Percentiles rank a stretch among this genome's conserved stretches.
Conservation (phyloP, 1,140 invertebrate genomes). For the Paralvinella palmiformis region DNA sequence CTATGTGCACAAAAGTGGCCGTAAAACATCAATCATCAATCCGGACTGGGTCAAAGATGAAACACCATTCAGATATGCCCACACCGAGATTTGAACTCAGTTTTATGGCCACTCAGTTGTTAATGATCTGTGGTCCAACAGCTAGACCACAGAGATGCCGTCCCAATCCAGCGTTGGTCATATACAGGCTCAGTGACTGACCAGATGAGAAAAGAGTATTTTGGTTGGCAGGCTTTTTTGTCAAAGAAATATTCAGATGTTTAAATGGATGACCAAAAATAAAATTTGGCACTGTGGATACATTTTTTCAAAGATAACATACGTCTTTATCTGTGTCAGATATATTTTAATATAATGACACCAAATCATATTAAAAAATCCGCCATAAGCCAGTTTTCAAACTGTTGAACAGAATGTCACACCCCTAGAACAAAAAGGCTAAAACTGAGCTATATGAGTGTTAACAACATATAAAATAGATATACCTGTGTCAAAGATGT, state of each 20-base stretch:
- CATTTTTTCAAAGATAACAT: too few relatives aligned
- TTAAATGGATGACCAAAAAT: neutral
- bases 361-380: neutral
- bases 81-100: too few relatives aligned
- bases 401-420: neutral
- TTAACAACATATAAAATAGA: neutral
- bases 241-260: too few relatives aligned
- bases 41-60: too few relatives aligned
- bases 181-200: neutral
- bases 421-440: neutral
- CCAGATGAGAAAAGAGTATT: too few relatives aligned
- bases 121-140: neutral
- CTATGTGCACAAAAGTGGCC: too few relatives aligned
- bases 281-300: neutral
- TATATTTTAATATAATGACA: neutral
- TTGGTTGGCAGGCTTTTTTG: too few relatives aligned
- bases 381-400: neutral
- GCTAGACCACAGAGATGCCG: neutral
- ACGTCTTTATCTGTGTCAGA: too few relatives aligned
- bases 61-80: too few relatives aligned
- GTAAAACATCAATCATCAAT: too few relatives aligned
- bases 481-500: constrained; percentile 42
- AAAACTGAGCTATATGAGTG: neutral
- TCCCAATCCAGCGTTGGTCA: neutral
- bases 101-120: neutral